phyloP scores from a whole-genome alignment of 2,113 vertebrate species.

The Mustelus asterias region DNA sequence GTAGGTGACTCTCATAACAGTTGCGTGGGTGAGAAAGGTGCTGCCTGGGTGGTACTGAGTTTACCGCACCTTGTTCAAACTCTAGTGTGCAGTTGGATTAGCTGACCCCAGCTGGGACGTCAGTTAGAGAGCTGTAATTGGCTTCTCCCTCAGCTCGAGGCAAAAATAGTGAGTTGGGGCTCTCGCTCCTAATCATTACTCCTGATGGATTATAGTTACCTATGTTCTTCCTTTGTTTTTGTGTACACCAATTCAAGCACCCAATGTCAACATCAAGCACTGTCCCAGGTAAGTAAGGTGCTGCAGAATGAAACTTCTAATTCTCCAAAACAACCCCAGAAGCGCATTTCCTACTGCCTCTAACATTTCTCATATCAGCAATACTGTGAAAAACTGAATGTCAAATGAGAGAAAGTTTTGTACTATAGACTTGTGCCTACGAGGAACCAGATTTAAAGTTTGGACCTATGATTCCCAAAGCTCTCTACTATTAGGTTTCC shows the following conservation, averaged over 20 bases:
- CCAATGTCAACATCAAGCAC: background rate
- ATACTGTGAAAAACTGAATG: background rate
- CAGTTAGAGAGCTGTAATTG: background rate
- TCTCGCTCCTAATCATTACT: background rate
- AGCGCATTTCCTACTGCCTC: background rate
- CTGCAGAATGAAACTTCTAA: background rate
- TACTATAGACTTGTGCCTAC: background rate
- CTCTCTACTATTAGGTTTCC: background rate
- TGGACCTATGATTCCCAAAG: background rate
- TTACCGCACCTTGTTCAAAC: background rate
- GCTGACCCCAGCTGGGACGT: background rate
- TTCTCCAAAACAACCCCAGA: background rate
- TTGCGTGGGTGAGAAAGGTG: background rate
- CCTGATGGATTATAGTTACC: background rate
- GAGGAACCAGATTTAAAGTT: background rate
- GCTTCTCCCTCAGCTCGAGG: background rate
- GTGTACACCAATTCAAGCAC: background rate
- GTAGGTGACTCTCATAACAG: background rate
- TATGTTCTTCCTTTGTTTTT: background rate
- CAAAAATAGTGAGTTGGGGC: background rate
- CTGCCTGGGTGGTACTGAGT: background rate
- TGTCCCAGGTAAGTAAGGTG: background rate
- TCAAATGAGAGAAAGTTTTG: background rate
- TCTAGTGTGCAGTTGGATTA: too few relatives aligned
- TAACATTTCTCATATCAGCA: background rate